Percentiles rank a stretch among this genome's conserved stretches.
phyloP scores from a whole-genome alignment of 2,888 invertebrate species.

The Neoaliturus tenellus region DNA sequence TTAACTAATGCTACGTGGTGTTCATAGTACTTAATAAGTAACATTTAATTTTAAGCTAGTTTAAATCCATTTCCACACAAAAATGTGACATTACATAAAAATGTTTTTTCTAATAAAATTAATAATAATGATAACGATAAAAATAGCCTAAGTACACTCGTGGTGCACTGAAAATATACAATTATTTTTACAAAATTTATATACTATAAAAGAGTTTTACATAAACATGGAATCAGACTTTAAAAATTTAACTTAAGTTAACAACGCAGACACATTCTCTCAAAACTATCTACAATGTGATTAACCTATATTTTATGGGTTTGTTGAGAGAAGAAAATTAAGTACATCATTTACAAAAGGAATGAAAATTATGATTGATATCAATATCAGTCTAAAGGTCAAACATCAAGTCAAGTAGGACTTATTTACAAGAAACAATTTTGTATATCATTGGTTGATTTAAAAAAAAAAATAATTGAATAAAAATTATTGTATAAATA shows the following conservation, averaged over 20 bases:
- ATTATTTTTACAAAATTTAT: conserved; percentile 15
- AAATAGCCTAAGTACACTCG: conserved; percentile 4
- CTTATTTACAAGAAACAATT: not conserved
- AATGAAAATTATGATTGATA: conserved; percentile 14
- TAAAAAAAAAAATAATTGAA: too few relatives aligned
- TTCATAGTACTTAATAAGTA: conserved; percentile 52
- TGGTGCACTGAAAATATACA: conserved; percentile 19
- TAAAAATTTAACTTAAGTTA: not conserved
- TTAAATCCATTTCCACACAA: conserved; percentile 4
- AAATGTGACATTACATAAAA: not conserved
- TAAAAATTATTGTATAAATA: too few relatives aligned
- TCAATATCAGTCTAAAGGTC: conserved; percentile 4
- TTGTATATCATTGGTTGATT: not conserved
- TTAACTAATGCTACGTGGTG: conserved; percentile 51
- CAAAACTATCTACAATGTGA: conserved; percentile 6
- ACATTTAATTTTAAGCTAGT: conserved; percentile 36
- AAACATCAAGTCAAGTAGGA: not conserved
- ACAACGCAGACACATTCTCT: not conserved
- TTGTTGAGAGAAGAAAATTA: not conserved
- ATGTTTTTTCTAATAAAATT: not conserved
- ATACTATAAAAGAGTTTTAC: conserved; percentile 12
- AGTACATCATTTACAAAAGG: conserved; percentile 47
- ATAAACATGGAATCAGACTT: conserved; percentile 23
- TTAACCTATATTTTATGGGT: not conserved
- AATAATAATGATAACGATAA: not conserved